Evolutionary conservation across 2,797 vertebrate species (phyloP).

Genomic region (Hippocampus kuda): DNA sequence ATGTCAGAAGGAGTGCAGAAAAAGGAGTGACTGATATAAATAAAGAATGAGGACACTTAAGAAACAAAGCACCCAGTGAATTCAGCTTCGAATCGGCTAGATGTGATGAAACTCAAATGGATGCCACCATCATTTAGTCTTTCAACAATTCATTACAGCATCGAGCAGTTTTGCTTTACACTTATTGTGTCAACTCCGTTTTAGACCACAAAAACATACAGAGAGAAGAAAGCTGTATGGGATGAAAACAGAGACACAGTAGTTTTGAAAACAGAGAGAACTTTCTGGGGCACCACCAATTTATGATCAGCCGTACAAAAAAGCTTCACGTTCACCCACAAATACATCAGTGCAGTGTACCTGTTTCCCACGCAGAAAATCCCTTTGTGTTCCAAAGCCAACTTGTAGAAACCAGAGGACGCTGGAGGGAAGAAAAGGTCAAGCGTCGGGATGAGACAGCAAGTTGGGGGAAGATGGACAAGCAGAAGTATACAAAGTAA

Average conservation of each 20-base stretch:
- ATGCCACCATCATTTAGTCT: constrained; percentile 16
- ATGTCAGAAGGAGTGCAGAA: not conserved
- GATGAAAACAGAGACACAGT: constrained; percentile 16
- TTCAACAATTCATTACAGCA: constrained; percentile 38
- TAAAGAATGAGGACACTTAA: constrained; percentile 6
- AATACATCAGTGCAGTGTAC: constrained; percentile 52
- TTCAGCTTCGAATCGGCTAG: not conserved
- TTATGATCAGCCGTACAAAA: constrained; percentile 6
- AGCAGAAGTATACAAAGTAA: not conserved
- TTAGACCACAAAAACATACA: constrained; percentile 10
- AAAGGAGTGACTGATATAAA: not conserved
- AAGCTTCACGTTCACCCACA: not conserved
- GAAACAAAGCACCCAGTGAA: constrained; percentile 8
- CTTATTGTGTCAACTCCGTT: constrained; percentile 6
- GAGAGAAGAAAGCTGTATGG: constrained; percentile 24
- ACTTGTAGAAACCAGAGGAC: constrained; percentile 79
- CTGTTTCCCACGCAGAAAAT: constrained; percentile 77
- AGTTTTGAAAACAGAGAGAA: constrained; percentile 20
- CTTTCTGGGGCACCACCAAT: constrained; percentile 4
- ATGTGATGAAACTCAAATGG: constrained; percentile 12
- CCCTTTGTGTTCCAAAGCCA: constrained; percentile 81
- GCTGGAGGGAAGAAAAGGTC: constrained; percentile 55
- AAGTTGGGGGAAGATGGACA: not conserved
- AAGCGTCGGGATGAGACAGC: constrained; percentile 12
- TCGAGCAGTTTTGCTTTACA: constrained; percentile 15